Conservation (phyloP, 2,113 vertebrate species). For the Eurypyga helias region DNA sequence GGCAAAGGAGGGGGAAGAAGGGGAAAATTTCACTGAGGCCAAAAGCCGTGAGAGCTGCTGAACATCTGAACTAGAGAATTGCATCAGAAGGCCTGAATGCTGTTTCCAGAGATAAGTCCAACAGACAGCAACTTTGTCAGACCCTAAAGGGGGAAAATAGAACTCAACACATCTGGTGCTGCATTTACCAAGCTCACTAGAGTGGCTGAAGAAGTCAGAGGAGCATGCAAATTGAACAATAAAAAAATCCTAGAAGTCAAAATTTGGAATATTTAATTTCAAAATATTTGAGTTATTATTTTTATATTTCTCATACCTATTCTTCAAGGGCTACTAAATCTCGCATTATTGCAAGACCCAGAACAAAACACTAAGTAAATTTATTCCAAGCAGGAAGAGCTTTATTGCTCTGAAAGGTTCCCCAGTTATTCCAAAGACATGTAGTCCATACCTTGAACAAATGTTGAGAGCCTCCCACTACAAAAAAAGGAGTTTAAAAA, state of each 20-base stretch:
- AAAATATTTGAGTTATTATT: not conserved
- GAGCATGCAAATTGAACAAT: not conserved
- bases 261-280: not conserved
- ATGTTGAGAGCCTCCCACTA: not conserved
- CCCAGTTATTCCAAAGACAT: not conserved
- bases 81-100: not conserved
- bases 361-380: not conserved
- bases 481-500: not conserved
- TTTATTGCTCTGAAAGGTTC: not conserved
- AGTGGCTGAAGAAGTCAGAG: not conserved
- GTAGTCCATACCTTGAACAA: not conserved
- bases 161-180: not conserved
- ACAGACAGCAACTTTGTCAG: not conserved
- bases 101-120: not conserved
- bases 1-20: not conserved
- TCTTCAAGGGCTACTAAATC: not conserved
- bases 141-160: not conserved
- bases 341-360: not conserved
- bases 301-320: not conserved
- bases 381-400: not conserved
- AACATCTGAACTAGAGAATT: not conserved
- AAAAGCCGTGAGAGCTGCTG: not conserved
- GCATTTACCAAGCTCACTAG: not conserved
- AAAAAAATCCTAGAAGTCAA: not conserved
- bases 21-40: not conserved